Conservation (phyloP, 2,888 invertebrate species). For the Callinectes sapidus region DNA sequence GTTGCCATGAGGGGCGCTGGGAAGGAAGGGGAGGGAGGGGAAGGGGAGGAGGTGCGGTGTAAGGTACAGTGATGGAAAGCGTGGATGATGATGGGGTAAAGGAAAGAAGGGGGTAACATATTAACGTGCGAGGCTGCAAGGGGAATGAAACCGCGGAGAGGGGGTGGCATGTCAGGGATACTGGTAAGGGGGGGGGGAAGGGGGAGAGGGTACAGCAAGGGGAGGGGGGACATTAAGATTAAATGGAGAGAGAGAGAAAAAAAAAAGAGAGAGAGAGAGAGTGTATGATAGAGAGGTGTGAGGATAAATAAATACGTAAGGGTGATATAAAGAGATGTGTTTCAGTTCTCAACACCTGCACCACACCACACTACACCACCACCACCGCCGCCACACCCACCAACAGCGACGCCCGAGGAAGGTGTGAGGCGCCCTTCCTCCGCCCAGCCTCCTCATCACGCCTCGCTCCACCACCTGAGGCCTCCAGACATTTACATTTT, state of each 20-base stretch:
- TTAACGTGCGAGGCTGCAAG: slow-evolving; percentile 2
- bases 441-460: not conserved
- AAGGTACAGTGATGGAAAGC: slow-evolving; percentile 10
- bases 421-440: not conserved
- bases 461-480: slow-evolving; percentile 1
- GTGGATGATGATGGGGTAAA: slow-evolving; percentile 12
- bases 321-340: not conserved
- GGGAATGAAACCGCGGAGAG: not conserved
- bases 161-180: not conserved
- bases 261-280: not conserved
- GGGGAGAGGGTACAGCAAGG: not conserved
- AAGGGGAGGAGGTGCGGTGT: not conserved
- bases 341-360: not conserved
- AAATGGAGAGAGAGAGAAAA: not conserved
- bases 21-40: not conserved
- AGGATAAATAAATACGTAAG: not conserved
- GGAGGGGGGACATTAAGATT: not conserved
- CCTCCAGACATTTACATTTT: slow-evolving; percentile 32
- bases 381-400: too few species aligned
- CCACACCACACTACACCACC: not conserved
- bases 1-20: not conserved
- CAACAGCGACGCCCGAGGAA: not conserved
- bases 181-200: not conserved
- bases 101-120: slow-evolving; percentile 14
- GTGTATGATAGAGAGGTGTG: not conserved